These are phyloP conservation scores for Girardinichthys multiradiatus DNA, from an alignment of 2,113 vertebrate species.

Conservation along the genomic window DNA sequence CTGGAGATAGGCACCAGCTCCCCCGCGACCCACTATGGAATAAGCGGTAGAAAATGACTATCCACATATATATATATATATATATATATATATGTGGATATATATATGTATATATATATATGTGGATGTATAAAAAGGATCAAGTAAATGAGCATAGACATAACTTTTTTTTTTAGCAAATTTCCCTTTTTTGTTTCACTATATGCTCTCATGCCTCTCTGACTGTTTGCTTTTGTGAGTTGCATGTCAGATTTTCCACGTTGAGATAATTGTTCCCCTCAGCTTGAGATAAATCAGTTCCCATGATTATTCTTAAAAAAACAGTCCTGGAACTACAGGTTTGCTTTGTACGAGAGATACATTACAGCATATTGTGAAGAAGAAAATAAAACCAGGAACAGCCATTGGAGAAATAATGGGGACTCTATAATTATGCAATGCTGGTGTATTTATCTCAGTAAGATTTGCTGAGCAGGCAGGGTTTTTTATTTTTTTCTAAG, in stretches of 20 bases:
- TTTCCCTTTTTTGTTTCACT: background rate
- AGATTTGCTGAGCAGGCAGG: conserved; percentile 42
- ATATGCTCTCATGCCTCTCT: conserved; percentile 6
- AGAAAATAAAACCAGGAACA: conserved; percentile 35
- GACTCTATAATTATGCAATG: conserved; percentile 16
- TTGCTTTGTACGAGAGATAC: conserved; percentile 28
- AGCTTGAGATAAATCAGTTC: conserved; percentile 23
- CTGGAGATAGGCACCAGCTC: no score
- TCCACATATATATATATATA: no score
- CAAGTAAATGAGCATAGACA: background rate
- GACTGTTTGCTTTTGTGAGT: conserved; percentile 11
- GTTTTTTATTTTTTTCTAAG: background rate
- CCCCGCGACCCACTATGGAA: no score
- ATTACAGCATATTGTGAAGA: conserved; percentile 19
- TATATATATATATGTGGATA: no score
- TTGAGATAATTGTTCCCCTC: conserved; percentile 23
- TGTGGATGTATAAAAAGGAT: no score
- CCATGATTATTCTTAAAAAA: conserved; percentile 31
- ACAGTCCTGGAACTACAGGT: conserved; percentile 15
- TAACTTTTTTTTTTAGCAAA: background rate
- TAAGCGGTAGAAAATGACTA: no score
- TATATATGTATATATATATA: no score
- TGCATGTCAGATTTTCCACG: background rate
- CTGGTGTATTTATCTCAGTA: conserved; percentile 46
- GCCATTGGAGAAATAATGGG: conserved; percentile 30